A percentile compares a stretch with the other conserved stretches of the same genome.
Evolutionary conservation across 1,140 invertebrate genomes (phyloP).

Genomic region (Drosophila aff.): DNA sequence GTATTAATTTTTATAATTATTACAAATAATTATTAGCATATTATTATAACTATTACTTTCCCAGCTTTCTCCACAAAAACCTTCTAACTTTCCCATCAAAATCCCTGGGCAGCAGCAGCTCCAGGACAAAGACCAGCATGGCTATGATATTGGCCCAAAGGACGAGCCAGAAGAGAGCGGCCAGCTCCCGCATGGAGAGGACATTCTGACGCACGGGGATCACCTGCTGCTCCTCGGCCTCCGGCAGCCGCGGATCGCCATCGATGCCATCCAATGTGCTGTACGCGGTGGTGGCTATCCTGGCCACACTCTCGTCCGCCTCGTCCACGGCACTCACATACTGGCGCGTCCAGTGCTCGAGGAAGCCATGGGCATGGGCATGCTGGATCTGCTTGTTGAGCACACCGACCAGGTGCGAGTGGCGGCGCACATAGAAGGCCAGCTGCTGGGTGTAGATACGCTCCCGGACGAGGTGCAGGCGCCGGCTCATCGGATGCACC

Average conservation of each 20-base stretch:
- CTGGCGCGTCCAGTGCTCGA: conserved; percentile 69
- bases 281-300: conserved; percentile 41
- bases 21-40: background rate
- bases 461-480: conserved; percentile 64
- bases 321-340: conserved; percentile 70
- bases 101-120: conserved; percentile 24
- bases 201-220: conserved; percentile 29
- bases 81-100: background rate
- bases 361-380: conserved; percentile 61
- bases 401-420: conserved; percentile 67
- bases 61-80: background rate
- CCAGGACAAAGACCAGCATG: conserved; percentile 45
- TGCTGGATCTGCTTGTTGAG: conserved; percentile 63
- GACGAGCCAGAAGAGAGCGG: conserved; percentile 63
- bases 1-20: too few relatives aligned
- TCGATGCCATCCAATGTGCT: conserved; percentile 36
- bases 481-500: conserved; percentile 61
- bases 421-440: conserved; percentile 67
- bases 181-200: conserved; percentile 59
- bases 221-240: conserved; percentile 19
- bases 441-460: conserved; percentile 75
- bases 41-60: background rate
- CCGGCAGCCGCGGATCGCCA: conserved; percentile 14
- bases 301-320: conserved; percentile 54
- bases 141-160: conserved; percentile 60